Evolutionary conservation across 2,888 invertebrate species (phyloP).

Genomic region (Hetaerina titia): DNA sequence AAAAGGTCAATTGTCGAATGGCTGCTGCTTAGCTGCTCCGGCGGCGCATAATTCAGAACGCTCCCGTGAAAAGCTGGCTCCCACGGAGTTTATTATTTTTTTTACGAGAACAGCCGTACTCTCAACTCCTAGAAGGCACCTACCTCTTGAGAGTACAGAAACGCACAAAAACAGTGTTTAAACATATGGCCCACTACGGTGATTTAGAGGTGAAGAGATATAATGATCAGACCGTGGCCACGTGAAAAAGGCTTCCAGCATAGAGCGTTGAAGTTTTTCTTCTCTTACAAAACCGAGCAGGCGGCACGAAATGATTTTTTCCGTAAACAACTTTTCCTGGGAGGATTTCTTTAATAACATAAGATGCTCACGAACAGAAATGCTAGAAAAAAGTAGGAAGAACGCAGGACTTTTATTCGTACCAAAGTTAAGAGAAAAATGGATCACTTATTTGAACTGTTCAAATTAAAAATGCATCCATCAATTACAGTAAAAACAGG

Average conservation of each 20-base stretch:
- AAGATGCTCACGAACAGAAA: too few relatives aligned
- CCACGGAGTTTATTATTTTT: neutral
- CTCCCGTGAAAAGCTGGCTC: neutral
- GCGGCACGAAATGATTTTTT: neutral
- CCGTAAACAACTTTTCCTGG: too few relatives aligned
- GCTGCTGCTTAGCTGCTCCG: neutral
- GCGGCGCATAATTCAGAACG: constrained; percentile 6
- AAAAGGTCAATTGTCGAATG: constrained; percentile 53
- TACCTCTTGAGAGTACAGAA: neutral
- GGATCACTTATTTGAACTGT: too few relatives aligned
- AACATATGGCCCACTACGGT: neutral
- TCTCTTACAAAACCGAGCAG: neutral
- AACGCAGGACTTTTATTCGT: too few relatives aligned
- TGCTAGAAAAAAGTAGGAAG: too few relatives aligned
- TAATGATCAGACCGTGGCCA: neutral
- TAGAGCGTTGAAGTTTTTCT: neutral
- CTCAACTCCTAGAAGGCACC: neutral
- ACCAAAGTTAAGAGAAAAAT: too few relatives aligned
- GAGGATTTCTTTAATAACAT: too few relatives aligned
- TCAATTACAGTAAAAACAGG: too few relatives aligned
- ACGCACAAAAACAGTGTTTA: neutral
- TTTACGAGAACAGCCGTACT: neutral
- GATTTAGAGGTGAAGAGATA: constrained; percentile 29
- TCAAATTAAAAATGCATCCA: too few relatives aligned
- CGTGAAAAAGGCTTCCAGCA: neutral